A percentile compares a stretch with the other conserved stretches of the same genome.
These are phyloP conservation scores for Sus cebifrons DNA, from an alignment of 2,797 vertebrate species.

Conservation along the genomic window DNA sequence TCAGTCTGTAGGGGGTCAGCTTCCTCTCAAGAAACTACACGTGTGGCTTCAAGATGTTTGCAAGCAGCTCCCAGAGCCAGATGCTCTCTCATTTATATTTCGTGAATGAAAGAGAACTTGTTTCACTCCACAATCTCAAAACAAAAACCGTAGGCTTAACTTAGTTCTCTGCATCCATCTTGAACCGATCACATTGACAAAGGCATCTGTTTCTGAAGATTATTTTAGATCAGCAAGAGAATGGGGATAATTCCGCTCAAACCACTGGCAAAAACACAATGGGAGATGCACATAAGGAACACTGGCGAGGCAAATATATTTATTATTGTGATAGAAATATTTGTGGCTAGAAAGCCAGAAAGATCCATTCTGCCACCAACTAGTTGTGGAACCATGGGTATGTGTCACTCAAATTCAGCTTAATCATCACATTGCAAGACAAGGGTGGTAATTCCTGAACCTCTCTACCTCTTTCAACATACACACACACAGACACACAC, in stretches of 20 bases:
- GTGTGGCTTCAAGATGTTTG: background rate
- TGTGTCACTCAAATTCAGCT: background rate
- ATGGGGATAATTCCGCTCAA: background rate
- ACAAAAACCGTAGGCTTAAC: background rate
- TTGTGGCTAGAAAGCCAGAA: background rate
- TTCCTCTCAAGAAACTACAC: background rate
- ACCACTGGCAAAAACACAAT: background rate
- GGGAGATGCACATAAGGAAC: background rate
- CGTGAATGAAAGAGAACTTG: conserved; percentile 1
- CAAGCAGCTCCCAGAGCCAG: background rate
- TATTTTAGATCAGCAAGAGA: background rate
- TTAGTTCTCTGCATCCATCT: background rate
- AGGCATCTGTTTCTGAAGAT: background rate
- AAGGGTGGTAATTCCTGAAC: background rate
- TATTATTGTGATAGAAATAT: background rate
- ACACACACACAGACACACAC: background rate
- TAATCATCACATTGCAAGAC: background rate
- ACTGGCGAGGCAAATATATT: background rate
- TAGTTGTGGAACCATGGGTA: background rate
- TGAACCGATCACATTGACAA: conserved; percentile 41
- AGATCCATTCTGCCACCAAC: background rate
- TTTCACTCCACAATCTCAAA: background rate
- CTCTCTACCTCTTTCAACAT: background rate
- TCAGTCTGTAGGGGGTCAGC: background rate
- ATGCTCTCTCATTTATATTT: background rate